phyloP scores from a whole-genome alignment of 2,797 vertebrate species.

The Chlorospingus semifuscus region DNA sequence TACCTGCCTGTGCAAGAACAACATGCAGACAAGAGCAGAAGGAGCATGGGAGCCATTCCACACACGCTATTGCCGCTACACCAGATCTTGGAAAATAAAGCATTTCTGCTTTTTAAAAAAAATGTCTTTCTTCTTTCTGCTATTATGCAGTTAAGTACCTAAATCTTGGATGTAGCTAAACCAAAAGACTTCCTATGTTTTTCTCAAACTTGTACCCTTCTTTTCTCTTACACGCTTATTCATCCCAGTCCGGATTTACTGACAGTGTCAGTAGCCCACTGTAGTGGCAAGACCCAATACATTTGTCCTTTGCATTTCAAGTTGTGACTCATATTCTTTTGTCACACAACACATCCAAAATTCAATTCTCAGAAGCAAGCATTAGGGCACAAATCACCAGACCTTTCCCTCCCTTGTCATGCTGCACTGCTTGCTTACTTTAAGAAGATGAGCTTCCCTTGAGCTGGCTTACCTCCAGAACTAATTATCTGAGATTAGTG shows the following conservation, averaged over 20 bases:
- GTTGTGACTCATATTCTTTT: background rate
- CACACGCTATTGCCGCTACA: background rate
- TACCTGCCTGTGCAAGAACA: background rate
- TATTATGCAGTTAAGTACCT: background rate
- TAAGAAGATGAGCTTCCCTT: background rate
- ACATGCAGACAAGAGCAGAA: background rate
- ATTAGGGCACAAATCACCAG: background rate
- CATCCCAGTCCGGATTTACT: background rate
- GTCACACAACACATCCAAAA: background rate
- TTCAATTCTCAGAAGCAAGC: background rate
- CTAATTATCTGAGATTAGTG: conserved; percentile 45
- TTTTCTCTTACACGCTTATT: background rate
- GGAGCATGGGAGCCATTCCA: background rate
- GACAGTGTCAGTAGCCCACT: background rate
- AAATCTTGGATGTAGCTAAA: background rate
- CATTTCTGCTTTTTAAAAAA: background rate
- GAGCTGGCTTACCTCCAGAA: conserved; percentile 41
- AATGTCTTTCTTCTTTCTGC: rapidly evolving
- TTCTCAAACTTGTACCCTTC: background rate
- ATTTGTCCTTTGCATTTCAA: background rate
- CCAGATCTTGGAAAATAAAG: background rate
- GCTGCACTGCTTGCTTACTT: background rate
- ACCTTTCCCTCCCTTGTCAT: background rate
- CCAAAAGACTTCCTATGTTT: background rate
- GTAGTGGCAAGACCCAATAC: background rate